These are phyloP conservation scores for Lethenteron reissneri DNA, from an alignment of 2,113 vertebrate genomes.

Conservation along the genomic window DNA sequence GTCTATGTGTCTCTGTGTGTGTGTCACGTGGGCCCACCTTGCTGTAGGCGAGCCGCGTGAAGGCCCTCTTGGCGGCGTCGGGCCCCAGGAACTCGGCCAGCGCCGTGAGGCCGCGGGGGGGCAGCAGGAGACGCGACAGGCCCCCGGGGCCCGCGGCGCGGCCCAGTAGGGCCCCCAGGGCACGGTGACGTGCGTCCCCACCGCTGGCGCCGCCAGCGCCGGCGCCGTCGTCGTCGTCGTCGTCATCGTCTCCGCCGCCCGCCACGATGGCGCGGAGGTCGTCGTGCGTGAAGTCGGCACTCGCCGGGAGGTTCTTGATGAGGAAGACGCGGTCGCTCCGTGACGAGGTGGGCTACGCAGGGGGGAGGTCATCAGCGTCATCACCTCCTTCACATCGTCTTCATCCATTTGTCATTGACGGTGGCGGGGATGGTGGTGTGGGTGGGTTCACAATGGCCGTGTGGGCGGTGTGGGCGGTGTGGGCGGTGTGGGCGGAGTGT, in stretches of 20 bases:
- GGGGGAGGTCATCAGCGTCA: no score
- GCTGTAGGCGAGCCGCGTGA: constrained; percentile 62
- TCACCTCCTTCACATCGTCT: no score
- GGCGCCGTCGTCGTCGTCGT: constrained; percentile 25
- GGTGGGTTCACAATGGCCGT: no score
- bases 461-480: no score
- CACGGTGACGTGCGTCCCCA: no score
- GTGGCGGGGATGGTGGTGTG: no score
- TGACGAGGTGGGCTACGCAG: constrained; percentile 33
- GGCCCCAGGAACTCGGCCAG: constrained; percentile 71
- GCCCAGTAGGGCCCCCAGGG: no score
- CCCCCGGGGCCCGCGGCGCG: constrained; percentile 27
- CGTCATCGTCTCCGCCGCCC: no score
- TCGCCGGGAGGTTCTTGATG: constrained; percentile 65
- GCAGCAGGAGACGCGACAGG: constrained; percentile 61
- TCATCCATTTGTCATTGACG: no score
- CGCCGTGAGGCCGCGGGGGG: constrained; percentile 55
- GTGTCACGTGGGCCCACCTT: constrained; percentile 28
- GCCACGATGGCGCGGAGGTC: no score
- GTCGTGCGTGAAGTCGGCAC: constrained; percentile 5
- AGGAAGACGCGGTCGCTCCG: constrained; percentile 61
- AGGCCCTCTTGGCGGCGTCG: constrained; percentile 61
- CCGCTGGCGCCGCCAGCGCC: constrained; percentile 22
- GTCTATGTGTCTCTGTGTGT: not conserved
- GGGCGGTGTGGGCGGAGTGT: no score